Conservation (phyloP, 2,113 vertebrate genomes). For the Isurus oxyrinchus region DNA sequence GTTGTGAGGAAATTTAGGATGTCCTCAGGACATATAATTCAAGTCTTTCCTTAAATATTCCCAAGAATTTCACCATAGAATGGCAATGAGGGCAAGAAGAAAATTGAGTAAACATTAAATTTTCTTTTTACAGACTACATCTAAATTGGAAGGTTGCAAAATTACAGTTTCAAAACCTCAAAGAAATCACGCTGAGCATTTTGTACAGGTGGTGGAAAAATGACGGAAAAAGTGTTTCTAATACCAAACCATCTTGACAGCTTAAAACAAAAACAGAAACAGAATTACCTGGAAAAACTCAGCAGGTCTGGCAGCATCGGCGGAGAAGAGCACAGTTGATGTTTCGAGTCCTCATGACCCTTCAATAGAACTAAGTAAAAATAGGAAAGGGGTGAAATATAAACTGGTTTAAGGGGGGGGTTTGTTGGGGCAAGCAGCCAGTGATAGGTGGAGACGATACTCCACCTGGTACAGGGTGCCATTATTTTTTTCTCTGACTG, state of each 20-base stretch:
- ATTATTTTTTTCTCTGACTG: neutral
- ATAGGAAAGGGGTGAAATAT: no score
- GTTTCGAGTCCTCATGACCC: no score
- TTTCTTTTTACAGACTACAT: neutral
- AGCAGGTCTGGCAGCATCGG: no score
- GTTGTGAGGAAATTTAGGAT: neutral
- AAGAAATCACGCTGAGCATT: neutral
- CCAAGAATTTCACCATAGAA: neutral
- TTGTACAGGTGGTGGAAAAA: neutral
- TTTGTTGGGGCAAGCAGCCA: no score
- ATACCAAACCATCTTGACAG: neutral
- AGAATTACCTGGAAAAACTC: no score
- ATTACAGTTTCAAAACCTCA: neutral
- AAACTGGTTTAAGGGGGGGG: no score
- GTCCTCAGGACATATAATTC: neutral
- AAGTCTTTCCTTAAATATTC: neutral
- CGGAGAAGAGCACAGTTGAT: no score
- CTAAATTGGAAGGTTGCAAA: neutral
- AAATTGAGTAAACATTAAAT: neutral
- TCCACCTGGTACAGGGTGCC: neutral
- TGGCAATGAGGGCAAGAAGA: no score
- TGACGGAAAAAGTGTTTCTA: neutral
- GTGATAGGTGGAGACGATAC: neutral
- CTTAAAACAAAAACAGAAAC: no score
- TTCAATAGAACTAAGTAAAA: no score